These are phyloP conservation scores for Notolabrus celidotus DNA, from an alignment of 2,797 vertebrate species.

Conservation along the genomic window DNA sequence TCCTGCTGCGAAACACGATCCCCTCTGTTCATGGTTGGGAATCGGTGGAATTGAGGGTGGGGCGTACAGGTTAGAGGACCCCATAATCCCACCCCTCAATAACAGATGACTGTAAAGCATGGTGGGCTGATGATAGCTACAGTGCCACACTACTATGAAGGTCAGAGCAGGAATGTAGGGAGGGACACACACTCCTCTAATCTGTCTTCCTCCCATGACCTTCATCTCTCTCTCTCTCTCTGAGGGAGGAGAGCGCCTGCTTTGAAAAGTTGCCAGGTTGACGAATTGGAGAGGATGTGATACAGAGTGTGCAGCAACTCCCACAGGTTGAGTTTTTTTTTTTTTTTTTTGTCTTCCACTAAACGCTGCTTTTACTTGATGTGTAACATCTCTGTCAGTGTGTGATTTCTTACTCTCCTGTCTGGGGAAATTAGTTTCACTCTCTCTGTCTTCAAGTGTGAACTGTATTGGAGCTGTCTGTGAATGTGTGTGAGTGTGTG, in stretches of 20 bases:
- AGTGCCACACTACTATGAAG: conserved; percentile 65
- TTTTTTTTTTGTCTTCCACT: conserved; percentile 40
- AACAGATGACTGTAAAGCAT: conserved; percentile 59
- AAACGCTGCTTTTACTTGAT: conserved; percentile 16
- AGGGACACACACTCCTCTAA: conserved; percentile 70
- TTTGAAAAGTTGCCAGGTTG: conserved; percentile 78
- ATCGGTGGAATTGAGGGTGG: conserved; percentile 43
- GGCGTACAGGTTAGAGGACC: conserved; percentile 55
- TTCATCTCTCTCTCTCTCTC: conserved; percentile 60
- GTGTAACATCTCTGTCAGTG: conserved; percentile 61
- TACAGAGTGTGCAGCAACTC: conserved; percentile 65
- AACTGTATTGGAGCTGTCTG: conserved; percentile 71
- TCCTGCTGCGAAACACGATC: conserved; percentile 63
- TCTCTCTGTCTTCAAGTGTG: conserved; percentile 63
- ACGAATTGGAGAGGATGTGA: conserved; percentile 78
- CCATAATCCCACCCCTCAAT: conserved; percentile 52
- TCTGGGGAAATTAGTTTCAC: conserved; percentile 69
- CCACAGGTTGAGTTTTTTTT: conserved; percentile 68
- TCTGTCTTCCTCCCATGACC: conserved; percentile 74
- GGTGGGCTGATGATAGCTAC: conserved; percentile 73
- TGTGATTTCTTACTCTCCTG: conserved; percentile 68
- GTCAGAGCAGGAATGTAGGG: conserved; percentile 79
- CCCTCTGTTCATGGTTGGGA: conserved; percentile 40
- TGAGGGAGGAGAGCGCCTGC: conserved; percentile 34
- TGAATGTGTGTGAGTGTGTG: conserved; percentile 69